These are phyloP conservation scores for Oophaga sylvatica DNA, from an alignment of 2,797 vertebrate species.

Conservation along the genomic window DNA sequence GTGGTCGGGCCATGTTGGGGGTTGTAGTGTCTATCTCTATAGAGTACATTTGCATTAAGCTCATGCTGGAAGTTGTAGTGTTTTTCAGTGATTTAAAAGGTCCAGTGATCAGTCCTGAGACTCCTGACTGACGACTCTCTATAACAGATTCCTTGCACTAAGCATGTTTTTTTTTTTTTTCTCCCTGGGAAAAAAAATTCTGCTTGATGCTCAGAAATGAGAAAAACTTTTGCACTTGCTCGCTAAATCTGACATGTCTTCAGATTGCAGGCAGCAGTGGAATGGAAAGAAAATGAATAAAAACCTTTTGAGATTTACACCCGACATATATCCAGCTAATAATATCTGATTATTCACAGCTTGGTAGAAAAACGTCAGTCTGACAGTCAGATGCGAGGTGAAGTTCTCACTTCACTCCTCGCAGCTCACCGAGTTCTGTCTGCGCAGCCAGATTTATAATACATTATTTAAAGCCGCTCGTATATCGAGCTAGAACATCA, in stretches of 20 bases:
- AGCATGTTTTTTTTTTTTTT: conserved; percentile 77
- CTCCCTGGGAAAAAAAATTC: conserved; percentile 54
- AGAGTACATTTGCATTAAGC: background rate
- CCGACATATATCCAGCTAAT: conserved; percentile 41
- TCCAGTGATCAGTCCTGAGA: background rate
- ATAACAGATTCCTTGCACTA: conserved; percentile 81
- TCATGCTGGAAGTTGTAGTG: background rate
- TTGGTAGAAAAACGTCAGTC: conserved; percentile 4
- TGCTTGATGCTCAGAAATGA: conserved; percentile 67
- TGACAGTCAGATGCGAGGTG: background rate
- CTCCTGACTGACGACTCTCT: conserved; percentile 60
- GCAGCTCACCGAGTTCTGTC: background rate
- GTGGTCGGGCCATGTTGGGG: too few relatives aligned
- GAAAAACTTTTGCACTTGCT: conserved; percentile 69
- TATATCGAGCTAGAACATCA: background rate
- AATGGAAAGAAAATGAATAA: background rate
- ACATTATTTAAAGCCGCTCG: background rate
- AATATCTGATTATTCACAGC: background rate
- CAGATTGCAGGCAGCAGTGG: conserved; percentile 51
- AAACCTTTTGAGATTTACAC: conserved; percentile 46
- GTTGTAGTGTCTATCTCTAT: background rate
- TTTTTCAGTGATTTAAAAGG: background rate
- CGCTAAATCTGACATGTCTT: conserved; percentile 60
- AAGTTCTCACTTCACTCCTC: conserved; percentile 8
- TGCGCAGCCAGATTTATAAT: background rate